Percentiles rank a stretch among this genome's conserved stretches.
Evolutionary conservation across 2,113 vertebrate species (phyloP).

Genomic region (Corapipo altera): DNA sequence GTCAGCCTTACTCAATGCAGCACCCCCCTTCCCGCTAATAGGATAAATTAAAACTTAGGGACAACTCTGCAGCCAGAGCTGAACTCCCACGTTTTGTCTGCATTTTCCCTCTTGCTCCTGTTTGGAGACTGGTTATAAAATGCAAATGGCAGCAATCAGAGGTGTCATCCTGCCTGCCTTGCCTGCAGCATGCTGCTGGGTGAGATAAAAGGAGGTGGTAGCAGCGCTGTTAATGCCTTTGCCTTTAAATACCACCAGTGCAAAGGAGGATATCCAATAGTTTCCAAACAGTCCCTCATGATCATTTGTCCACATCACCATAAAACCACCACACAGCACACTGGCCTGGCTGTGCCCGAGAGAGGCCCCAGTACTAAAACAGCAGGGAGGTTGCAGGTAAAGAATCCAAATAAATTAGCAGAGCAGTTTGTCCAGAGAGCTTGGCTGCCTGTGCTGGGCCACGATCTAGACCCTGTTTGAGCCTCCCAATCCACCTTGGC

Average conservation of each 20-base stretch:
- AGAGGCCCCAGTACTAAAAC: slow-evolving; percentile 42
- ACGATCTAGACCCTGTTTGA: background rate
- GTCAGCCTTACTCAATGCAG: background rate
- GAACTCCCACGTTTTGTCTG: background rate
- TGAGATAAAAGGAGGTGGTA: slow-evolving; percentile 25
- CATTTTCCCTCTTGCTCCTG: background rate
- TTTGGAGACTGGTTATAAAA: background rate
- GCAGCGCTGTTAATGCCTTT: background rate
- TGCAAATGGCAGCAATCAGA: background rate
- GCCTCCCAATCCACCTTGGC: background rate
- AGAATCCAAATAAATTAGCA: slow-evolving; percentile 7
- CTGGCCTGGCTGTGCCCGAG: background rate
- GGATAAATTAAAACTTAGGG: background rate
- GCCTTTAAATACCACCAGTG: background rate
- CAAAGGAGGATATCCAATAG: background rate
- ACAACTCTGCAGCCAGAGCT: background rate
- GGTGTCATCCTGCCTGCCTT: background rate
- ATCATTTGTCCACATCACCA: slow-evolving; percentile 33
- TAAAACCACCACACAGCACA: slow-evolving; percentile 14
- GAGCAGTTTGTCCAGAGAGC: background rate
- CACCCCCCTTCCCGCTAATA: fast-evolving
- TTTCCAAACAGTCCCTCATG: background rate
- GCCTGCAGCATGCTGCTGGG: background rate
- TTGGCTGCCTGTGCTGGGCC: background rate
- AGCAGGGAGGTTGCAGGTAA: slow-evolving; percentile 40